Base-by-base conservation (phyloP, 1,140 invertebrate genomes). In the Mylabris phalerata region DNA sequence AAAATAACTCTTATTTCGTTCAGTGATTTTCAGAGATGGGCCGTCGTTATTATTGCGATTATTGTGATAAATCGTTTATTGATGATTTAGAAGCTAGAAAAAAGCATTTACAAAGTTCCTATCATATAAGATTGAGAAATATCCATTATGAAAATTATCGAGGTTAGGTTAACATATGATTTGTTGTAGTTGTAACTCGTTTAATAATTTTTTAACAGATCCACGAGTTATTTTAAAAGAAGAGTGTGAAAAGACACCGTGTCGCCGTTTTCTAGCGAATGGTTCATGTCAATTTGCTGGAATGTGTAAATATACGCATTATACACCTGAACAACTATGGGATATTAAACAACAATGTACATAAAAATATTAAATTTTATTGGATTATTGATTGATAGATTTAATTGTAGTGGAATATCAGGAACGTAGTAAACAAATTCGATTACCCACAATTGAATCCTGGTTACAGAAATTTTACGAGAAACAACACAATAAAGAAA, bases 51-150 rank as follows among this genome's bases (percentile, higher is more conserved):
- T 80, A 82, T 63, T 87, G 85, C 64, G 84, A 85, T 74, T 87
- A 85, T 67, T 87, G 85, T 61, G 79, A 86, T 50, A 83, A 85
- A 75, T 79, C 78, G 0, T 85, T 87, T 67, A 81, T 84, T 32
- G 80, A 84, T 50, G 78, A 79, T 58, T 67, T 78, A 1, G 77
- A 81, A 13, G 78, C 82, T 0, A 75, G 85, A 41, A 83, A 79
- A 67, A 86, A 84, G 57, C 85, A 87, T 65, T 72, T 83, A n/a
- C 78, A 77, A 41, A 83, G 84, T 65, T 69, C 81, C 2, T 73
- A 79, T 60, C 85, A 87, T 63, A 75, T 78, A 24, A 83, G 82
- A 72, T 70, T 83, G 49, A 76, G 78, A 41, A 77, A 78, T 50
- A 76, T 82, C 54, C 80, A 87, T 72, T 87, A 86, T 63, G 76